These are phyloP conservation scores for Solenopsis fugax DNA, from an alignment of 1,140 invertebrate genomes.

Conservation along the genomic window DNA sequence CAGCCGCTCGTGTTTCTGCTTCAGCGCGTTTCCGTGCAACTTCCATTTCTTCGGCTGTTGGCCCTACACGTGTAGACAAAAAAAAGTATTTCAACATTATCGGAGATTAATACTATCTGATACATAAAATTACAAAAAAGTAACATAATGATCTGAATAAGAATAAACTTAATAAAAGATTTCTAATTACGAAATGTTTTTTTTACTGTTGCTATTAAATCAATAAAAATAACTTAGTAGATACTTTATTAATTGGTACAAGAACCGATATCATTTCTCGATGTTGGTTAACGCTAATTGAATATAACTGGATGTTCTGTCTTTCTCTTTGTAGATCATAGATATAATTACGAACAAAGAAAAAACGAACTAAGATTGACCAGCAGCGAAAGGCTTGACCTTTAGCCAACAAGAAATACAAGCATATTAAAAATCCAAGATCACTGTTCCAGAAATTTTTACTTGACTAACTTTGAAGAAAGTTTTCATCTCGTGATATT, in stretches of 20 bases:
- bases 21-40: slow-evolving; percentile 82
- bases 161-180: background rate
- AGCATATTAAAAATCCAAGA: slow-evolving; percentile 28
- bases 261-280: background rate
- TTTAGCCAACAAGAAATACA: slow-evolving; percentile 32
- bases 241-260: slow-evolving; percentile 11
- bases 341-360: slow-evolving; percentile 9
- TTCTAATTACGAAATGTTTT: background rate
- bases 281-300: slow-evolving; percentile 21
- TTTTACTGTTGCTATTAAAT: background rate
- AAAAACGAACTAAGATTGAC: slow-evolving; percentile 26
- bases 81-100: background rate
- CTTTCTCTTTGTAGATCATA: background rate
- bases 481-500: slow-evolving; percentile 10
- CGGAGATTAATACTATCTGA: background rate
- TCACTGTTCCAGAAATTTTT: slow-evolving; percentile 10
- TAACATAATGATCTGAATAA: background rate
- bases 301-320: slow-evolving; percentile 13
- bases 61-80: slow-evolving; percentile 71
- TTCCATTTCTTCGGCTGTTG: slow-evolving; percentile 86
- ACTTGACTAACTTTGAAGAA: background rate
- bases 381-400: background rate
- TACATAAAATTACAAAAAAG: background rate
- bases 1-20: slow-evolving; percentile 81
- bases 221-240: background rate